Base-by-base conservation (phyloP, 2,113 vertebrate species). In the Hyla sarda region DNA sequence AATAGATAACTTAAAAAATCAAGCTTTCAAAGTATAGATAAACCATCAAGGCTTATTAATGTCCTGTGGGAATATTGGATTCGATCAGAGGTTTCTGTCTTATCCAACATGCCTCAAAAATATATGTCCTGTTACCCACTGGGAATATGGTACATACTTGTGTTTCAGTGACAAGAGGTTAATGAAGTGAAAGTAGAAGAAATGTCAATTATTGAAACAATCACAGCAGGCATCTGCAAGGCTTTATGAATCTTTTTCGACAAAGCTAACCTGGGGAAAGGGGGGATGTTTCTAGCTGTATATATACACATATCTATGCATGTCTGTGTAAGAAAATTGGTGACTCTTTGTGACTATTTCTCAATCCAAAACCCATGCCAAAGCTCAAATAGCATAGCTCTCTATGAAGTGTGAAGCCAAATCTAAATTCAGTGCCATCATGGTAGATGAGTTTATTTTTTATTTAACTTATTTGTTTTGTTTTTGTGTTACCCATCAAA, bases 171-270 rank as follows among this genome's bases (percentile, higher is more conserved):
- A 67, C 80, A 82, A 65, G 45, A 47, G 80, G 80, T 76, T 67
- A 82, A 71, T 72, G 37, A 71, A 82, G 81, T 50, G 45, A 54
- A 67, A 52, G 17, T 54, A 69, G 48, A 69, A 71, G 65, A 72
- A 71, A 72, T 72, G 65, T 71, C 81, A 82, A 52, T 82, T 50
- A 82, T 32, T 82, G 62, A 32, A 82, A 82, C 28, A 82, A 82
- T 32, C 81, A 32, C 67, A 54, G 81, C 28, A 82, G 13, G 47
- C 73, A 79, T 79, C 30, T 37, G 52, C 28, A 58, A 58, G 50
- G 28, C 19, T 54, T 79, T 32, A 58, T 79, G 19, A 25, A 76
- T 30, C 45, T 76, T 48, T 52, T 76, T 74, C 2, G 37, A 73
- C 71, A 73, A 2, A 45, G 21, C 9, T n/a, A 23, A 45, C 37